phyloP scores from a whole-genome alignment of 2,797 vertebrate species.

The Chelmon rostratus region DNA sequence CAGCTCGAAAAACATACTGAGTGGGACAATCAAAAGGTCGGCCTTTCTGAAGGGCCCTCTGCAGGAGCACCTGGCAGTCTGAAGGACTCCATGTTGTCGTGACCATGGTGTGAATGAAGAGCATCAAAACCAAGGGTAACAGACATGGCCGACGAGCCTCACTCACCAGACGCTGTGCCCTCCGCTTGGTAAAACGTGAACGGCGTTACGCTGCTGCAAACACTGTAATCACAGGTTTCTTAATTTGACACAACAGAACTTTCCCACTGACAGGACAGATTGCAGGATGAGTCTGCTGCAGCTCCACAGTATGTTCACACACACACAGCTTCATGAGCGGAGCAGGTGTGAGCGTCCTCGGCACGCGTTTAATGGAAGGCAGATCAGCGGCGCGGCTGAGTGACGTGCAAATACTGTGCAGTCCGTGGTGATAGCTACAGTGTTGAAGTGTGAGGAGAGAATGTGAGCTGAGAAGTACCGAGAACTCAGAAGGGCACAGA shows the following conservation, averaged over 20 bases:
- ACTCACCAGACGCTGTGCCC: constrained; percentile 30
- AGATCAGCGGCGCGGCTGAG: constrained; percentile 23
- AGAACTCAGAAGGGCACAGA: neutral
- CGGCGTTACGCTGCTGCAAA: constrained; percentile 22
- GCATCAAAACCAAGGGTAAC: neutral
- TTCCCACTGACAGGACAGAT: constrained; percentile 70
- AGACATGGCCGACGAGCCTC: constrained; percentile 2
- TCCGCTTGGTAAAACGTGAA: constrained; percentile 10
- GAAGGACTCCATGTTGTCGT: constrained; percentile 8
- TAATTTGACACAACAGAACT: constrained; percentile 69
- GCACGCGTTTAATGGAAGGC: constrained; percentile 45
- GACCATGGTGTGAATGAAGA: neutral
- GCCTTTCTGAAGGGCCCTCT: constrained; percentile 21
- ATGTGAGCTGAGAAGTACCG: neutral
- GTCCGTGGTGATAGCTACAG: neutral
- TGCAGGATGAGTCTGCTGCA: constrained; percentile 55
- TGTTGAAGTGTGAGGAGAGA: constrained; percentile 14
- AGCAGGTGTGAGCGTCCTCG: constrained; percentile 63
- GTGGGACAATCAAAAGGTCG: neutral
- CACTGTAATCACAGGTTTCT: constrained; percentile 54
- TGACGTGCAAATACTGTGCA: constrained; percentile 11
- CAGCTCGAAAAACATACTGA: neutral
- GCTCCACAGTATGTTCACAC: constrained; percentile 48
- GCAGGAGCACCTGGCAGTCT: neutral
- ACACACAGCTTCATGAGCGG: constrained; percentile 55